phyloP scores from a whole-genome alignment of 1,140 invertebrate species.

The Rhopalosiphum maidis region DNA sequence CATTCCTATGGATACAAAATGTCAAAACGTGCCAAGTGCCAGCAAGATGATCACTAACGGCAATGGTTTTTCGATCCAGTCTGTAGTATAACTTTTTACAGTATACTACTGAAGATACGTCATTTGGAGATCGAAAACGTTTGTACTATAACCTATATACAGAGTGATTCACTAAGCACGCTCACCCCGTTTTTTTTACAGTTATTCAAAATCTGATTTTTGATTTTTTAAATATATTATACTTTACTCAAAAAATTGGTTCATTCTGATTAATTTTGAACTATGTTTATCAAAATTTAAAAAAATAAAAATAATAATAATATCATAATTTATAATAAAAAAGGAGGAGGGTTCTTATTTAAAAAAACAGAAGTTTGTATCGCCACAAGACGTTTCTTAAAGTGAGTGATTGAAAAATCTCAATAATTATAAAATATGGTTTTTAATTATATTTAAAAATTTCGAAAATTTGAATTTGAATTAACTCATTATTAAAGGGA shows the following conservation, averaged over 20 bases:
- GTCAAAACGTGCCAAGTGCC: constrained; percentile 43
- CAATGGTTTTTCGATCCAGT: not conserved
- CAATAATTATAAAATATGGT: not conserved
- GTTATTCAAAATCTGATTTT: not conserved
- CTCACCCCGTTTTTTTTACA: not conserved
- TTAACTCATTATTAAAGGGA: not conserved
- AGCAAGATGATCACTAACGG: not conserved
- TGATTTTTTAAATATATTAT: too few relatives aligned
- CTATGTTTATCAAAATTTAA: too few relatives aligned
- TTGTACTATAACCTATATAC: not conserved
- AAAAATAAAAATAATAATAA: not conserved
- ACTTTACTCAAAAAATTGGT: not conserved
- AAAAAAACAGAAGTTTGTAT: not conserved
- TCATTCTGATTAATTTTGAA: not conserved
- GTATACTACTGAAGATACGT: not conserved
- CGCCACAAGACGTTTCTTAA: not conserved
- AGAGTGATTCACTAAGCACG: not conserved
- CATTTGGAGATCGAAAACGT: not conserved
- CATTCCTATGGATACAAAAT: constrained; percentile 31
- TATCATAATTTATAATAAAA: too few relatives aligned
- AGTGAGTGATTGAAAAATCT: not conserved
- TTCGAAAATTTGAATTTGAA: not conserved
- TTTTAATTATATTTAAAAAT: not conserved
- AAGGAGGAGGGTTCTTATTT: not conserved
- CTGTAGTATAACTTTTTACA: constrained; percentile 21